phyloP scores from a whole-genome alignment of 2,888 invertebrate genomes.

The Drosophila falleni region DNA sequence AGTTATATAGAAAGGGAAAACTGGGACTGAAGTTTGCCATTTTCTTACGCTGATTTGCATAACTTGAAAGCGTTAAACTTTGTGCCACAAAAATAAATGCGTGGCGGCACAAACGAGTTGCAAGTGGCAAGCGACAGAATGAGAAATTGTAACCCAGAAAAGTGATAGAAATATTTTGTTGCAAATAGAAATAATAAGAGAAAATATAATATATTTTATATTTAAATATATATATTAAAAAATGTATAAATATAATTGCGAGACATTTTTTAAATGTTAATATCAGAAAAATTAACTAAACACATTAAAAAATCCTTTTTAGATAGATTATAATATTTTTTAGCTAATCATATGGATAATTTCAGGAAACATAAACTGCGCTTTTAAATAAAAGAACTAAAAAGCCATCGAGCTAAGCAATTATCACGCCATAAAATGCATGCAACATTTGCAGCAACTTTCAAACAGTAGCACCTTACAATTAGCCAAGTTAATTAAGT shows the following conservation, averaged over 20 bases:
- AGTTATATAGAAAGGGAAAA: neutral
- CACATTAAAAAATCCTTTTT: neutral
- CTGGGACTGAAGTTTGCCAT: slow-evolving; percentile 48
- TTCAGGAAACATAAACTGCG: slow-evolving; percentile 36
- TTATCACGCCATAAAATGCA: slow-evolving; percentile 68
- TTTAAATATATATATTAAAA: too few relatives aligned
- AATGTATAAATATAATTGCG: too few relatives aligned
- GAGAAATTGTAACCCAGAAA: neutral
- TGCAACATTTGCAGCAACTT: slow-evolving; percentile 26
- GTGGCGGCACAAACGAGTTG: slow-evolving; percentile 1
- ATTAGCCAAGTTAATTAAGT: slow-evolving; percentile 71
- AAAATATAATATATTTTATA: too few relatives aligned
- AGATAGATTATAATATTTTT: neutral
- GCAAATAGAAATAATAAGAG: too few relatives aligned
- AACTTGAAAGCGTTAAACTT: slow-evolving; percentile 35
- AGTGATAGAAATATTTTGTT: neutral
- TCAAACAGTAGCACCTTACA: slow-evolving; percentile 72
- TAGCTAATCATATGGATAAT: slow-evolving; percentile 1
- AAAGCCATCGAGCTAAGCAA: slow-evolving; percentile 46
- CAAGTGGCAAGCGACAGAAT: neutral
- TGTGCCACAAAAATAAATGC: slow-evolving; percentile 43
- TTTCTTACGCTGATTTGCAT: slow-evolving; percentile 61
- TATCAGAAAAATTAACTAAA: neutral
- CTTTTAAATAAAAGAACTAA: slow-evolving; percentile 24
- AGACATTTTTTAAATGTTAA: neutral